A percentile compares a stretch with the other conserved stretches of the same genome.
Evolutionary conservation across 2,888 invertebrate species (phyloP).

Genomic region (Atethmia centrago): DNA sequence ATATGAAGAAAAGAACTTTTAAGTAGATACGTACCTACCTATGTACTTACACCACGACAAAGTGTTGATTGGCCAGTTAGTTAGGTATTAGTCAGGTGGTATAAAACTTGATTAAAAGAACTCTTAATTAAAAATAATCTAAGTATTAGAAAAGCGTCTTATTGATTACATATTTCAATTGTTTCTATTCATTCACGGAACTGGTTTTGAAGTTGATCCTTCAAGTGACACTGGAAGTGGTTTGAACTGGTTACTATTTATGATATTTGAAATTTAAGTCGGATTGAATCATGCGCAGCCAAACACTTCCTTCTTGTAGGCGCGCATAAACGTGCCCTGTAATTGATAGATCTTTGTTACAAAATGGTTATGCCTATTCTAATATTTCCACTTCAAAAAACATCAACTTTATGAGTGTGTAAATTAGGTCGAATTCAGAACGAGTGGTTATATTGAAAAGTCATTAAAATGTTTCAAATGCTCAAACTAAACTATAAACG

Average conservation of each 20-base stretch:
- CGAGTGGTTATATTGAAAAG: background rate
- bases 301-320: background rate
- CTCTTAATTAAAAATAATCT: background rate
- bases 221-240: slow-evolving; percentile 2
- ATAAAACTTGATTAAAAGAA: no score
- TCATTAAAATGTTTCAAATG: background rate
- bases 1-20: background rate
- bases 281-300: background rate
- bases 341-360: background rate
- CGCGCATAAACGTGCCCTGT: background rate
- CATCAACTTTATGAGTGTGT: background rate
- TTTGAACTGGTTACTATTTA: slow-evolving; percentile 6
- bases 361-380: background rate
- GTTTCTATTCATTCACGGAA: background rate
- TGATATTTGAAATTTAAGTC: background rate
- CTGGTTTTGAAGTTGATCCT: background rate
- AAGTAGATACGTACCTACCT: no score
- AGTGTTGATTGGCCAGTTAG: background rate
- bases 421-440: background rate
- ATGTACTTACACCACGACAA: background rate
- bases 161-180: slow-evolving; percentile 2
- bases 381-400: background rate
- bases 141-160: background rate
- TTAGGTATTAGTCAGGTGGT: background rate
- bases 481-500: background rate